A percentile compares a stretch with the other conserved stretches of the same genome.
These are phyloP conservation scores for Eunapius fragilis DNA, from an alignment of 37 sponge, comb jelly and placozoan species.

Conservation along the genomic window DNA sequence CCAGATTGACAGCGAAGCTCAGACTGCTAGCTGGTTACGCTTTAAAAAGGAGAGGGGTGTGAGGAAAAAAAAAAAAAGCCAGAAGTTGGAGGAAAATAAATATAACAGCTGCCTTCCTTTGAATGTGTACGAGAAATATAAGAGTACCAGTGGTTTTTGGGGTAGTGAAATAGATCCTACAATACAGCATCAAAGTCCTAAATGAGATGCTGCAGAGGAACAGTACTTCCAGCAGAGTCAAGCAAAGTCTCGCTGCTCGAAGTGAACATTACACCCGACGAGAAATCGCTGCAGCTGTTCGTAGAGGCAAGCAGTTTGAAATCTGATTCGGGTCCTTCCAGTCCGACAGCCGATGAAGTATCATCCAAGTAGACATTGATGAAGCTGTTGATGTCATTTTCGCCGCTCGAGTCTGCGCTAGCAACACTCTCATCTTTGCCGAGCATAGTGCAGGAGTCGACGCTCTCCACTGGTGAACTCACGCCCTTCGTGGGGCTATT, in stretches of 20 bases:
- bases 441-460: conserved; percentile 56
- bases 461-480: conserved; percentile 59
- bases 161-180: conserved; percentile 1
- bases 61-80: neutral
- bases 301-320: conserved; percentile 38
- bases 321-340: conserved; percentile 28
- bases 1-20: neutral
- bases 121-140: neutral
- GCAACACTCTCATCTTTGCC: conserved; percentile 54
- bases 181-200: neutral
- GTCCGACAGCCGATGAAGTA: conserved; percentile 6
- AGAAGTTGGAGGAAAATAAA: neutral
- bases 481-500: neutral
- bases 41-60: neutral
- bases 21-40: neutral
- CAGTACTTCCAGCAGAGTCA: conserved; percentile 9
- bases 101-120: conserved; percentile 1
- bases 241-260: conserved; percentile 37
- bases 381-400: conserved; percentile 62
- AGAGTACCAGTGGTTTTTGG: neutral
- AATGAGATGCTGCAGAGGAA: conserved; percentile 64
- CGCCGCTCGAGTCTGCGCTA: conserved; percentile 40
- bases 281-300: conserved; percentile 39
- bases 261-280: conserved; percentile 2
- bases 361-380: conserved; percentile 67